Evolutionary conservation across 2,113 vertebrate species (phyloP).

Genomic region (Urocynchramus pylzowi): DNA sequence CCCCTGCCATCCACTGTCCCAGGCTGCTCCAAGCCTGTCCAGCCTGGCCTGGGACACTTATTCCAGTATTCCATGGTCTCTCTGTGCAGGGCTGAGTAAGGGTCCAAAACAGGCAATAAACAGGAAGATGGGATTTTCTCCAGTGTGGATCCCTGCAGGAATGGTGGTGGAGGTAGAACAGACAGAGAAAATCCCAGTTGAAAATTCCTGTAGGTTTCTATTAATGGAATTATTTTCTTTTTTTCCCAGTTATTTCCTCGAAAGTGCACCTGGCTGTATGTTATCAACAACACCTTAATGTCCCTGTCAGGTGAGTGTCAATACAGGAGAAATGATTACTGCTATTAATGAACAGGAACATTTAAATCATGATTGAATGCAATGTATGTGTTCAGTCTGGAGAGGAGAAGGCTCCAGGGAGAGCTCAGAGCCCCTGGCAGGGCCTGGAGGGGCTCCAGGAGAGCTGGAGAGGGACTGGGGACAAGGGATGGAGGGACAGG

Average conservation of each 20-base stretch:
- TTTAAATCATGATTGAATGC: neutral
- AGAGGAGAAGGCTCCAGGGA: neutral
- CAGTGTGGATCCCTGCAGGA: neutral
- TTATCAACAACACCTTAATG: slow-evolving; percentile 99
- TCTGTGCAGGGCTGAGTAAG: neutral
- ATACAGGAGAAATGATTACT: rapidly evolving
- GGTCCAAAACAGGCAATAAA: neutral
- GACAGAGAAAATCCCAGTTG: neutral
- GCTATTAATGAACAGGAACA: neutral
- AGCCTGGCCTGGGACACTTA: neutral
- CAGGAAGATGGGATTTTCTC: neutral
- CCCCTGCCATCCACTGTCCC: neutral
- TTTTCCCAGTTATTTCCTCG: slow-evolving; percentile 87
- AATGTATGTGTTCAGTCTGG: neutral
- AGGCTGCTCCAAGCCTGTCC: neutral
- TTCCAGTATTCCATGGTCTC: neutral
- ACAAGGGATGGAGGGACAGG: neutral
- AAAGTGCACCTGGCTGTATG: slow-evolving; percentile 94
- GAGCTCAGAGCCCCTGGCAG: neutral
- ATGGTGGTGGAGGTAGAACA: neutral
- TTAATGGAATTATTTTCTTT: neutral
- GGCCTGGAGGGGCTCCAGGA: neutral
- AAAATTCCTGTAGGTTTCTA: neutral
- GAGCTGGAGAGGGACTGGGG: neutral
- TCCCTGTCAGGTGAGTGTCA: slow-evolving; percentile 89